Evolutionary conservation across 2,888 invertebrate genomes (phyloP), one percentile per base, ranked within the genome.

Genomic region (Osedax frankpressi): DNA sequence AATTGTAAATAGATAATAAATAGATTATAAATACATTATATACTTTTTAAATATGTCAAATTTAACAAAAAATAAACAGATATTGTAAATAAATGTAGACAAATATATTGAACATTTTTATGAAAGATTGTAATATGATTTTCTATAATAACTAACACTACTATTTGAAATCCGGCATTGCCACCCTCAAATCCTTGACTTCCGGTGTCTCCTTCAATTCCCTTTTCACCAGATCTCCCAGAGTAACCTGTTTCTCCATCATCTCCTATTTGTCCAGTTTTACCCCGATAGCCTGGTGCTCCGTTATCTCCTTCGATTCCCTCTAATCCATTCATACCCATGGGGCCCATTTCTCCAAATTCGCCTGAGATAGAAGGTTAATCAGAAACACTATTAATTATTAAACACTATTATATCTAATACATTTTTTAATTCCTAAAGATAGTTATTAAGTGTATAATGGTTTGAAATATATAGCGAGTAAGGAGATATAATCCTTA

Each of bases 161-260:
- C 78, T 77, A 82, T 81, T 76, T 79, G 80, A 72, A 82, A 78
- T 3, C 83, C 82, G 27, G 81, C 79, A 30, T 65, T 30, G 14
- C 70, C 73, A 2, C 74, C 76, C 14, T 70, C 59, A 27, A 26
- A 71, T 63, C 75, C 75, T 27, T 3, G 0, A 2, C n/a, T 6
- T 3, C 75, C 75, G n/a, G 44, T 28, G 26, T 1, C 2, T 19
- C 77, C 77, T 19, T 75, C 74, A 19, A n/a, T 24, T 65, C 75
- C 75, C 24, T 60, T 24, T 14, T 28, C 14, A 26, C 77, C 77
- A 30, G 74, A n/a, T n/a, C 62, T 30, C n/a, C 77, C 76, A 65
- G 68, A 73, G 2, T 30, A 63, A 24, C 77, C 77, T 72, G 72
- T 68, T 2, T 59, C 59, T 11, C 76, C 77, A 44, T 24, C 27